Base-by-base conservation (phyloP, 2,113 vertebrate species). In the Excalfactoria chinensis region DNA sequence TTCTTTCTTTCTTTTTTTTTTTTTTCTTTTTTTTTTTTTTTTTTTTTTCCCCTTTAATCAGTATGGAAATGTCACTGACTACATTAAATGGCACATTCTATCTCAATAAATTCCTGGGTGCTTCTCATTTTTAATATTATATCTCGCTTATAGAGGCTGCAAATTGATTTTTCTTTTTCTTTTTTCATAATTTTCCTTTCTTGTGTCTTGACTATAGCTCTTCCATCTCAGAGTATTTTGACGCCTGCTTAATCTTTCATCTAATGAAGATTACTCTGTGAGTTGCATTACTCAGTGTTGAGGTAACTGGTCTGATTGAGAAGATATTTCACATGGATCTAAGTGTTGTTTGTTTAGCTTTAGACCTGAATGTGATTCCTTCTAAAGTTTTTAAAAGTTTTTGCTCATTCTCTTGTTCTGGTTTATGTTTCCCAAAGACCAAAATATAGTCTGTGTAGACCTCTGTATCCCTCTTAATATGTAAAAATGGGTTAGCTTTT, bases 1-100 rank as follows among this genome's bases (percentile, higher is more conserved):
- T n/a, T n/a, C n/a, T n/a, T n/a, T n/a, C n/a, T n/a, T n/a, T n/a
- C n/a, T n/a, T n/a, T n/a, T n/a, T n/a, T n/a, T n/a, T n/a, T n/a
- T n/a, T n/a, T n/a, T n/a, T n/a, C n/a, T 88, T 88, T 26, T 75
- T 71, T 48, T 71, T 74, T 69, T 74, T 69, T 88, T 88, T 26
- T 75, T 71, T 48, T 71, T 74, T 69, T 74, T 69, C n/a, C n/a
- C n/a, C n/a, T 74, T 76, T 69, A 93, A 86, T 92, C 59, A 79
- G 37, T 72, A 78, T 86, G 63, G 93, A 94, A 96, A 95, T 96
- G 84, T 92, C 93, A 95, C 81, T 87, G 93, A 90, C 92, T 92
- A 70, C 28, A 82, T 93, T 89, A 92, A 73, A 67, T 73, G 70
- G 62, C 59, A 89, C 17, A 63, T 62, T 90, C 94, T 66, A 79